phyloP scores from a whole-genome alignment of 64 coral and sea anemone genomes.

The Pachyseris speciosa region DNA sequence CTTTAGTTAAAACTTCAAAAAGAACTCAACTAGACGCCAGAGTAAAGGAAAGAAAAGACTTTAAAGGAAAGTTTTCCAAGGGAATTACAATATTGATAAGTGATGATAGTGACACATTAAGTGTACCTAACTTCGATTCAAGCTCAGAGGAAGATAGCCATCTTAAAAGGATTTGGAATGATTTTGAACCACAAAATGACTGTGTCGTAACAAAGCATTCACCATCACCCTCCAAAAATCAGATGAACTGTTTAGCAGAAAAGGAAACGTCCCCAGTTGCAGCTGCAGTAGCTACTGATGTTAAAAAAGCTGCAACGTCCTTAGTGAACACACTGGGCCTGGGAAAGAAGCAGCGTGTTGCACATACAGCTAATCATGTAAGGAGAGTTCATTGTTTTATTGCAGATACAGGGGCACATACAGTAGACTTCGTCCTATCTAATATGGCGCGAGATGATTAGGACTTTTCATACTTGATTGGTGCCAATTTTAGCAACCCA shows the following conservation, averaged over 20 bases:
- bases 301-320: not conserved
- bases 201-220: not conserved
- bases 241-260: not conserved
- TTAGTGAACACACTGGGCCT: slow-evolving; percentile 63
- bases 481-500: no score
- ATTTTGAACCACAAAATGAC: slow-evolving; percentile 15
- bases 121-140: not conserved
- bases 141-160: not conserved
- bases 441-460: no score
- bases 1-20: slow-evolving; percentile 10
- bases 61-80: not conserved
- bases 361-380: slow-evolving; percentile 81
- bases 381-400: not conserved
- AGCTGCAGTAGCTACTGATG: not conserved
- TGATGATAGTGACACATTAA: slow-evolving; percentile 4
- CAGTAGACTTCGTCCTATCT: no score
- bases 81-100: not conserved
- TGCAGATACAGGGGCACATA: not conserved
- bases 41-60: not conserved
- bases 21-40: not conserved
- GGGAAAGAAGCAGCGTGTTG: slow-evolving; percentile 84
- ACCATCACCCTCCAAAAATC: not conserved
- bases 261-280: not conserved
- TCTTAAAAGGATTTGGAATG: slow-evolving; percentile 29
- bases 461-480: no score